phyloP scores from a whole-genome alignment of 1,140 invertebrate species.

The Diabrotica virgifera region DNA sequence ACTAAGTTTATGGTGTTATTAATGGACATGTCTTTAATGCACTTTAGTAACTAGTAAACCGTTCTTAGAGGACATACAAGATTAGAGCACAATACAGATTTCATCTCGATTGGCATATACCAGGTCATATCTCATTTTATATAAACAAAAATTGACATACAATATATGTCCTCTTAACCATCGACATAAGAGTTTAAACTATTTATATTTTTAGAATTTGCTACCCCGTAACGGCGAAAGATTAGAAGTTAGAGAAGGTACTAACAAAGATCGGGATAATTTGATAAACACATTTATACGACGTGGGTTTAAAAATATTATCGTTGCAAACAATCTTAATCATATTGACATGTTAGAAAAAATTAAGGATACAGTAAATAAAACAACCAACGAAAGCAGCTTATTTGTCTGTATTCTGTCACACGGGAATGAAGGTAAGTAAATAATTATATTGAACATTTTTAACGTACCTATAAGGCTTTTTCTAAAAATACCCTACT shows the following conservation, averaged over 20 bases:
- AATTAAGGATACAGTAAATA: slow-evolving; percentile 24
- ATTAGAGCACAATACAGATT: too few species aligned
- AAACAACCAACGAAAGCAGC: slow-evolving; percentile 31
- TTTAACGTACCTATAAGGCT: not conserved
- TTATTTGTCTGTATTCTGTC: slow-evolving; percentile 41
- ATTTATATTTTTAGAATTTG: slow-evolving; percentile 28
- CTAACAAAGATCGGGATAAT: slow-evolving; percentile 31
- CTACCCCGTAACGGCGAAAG: slow-evolving; percentile 22
- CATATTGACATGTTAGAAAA: slow-evolving; percentile 28
- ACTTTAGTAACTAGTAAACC: too few species aligned
- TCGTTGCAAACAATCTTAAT: slow-evolving; percentile 27
- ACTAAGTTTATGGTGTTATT: too few species aligned
- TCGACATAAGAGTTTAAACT: too few species aligned
- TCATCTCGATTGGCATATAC: too few species aligned
- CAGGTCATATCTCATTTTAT: too few species aligned
- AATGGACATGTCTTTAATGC: too few species aligned
- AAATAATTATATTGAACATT: not conserved
- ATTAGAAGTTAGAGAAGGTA: slow-evolving; percentile 35
- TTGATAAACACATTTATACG: slow-evolving; percentile 30
- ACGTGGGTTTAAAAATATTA: slow-evolving; percentile 33
- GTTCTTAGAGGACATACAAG: too few species aligned
- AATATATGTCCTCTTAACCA: too few species aligned
- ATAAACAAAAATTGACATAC: too few species aligned
- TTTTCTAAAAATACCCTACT: not conserved
- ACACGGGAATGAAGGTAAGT: slow-evolving; percentile 38